These are phyloP conservation scores for Drosophila kohkoa DNA, from an alignment of 1,140 invertebrate genomes.

Conservation along the genomic window DNA sequence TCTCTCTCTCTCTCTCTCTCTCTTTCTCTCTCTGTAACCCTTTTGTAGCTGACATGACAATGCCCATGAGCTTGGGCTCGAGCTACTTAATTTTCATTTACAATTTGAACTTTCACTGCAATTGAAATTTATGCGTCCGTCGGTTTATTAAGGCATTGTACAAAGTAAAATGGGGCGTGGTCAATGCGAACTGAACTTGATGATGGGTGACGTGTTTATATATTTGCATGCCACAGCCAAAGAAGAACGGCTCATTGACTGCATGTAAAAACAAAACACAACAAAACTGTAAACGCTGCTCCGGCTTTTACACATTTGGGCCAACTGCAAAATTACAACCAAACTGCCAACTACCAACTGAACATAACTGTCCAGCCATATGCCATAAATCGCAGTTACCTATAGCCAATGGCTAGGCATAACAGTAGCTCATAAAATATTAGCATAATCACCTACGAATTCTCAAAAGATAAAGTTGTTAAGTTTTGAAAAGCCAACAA, in stretches of 20 bases:
- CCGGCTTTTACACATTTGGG: conserved; percentile 64
- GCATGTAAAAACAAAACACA: not conserved
- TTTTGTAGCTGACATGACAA: conserved; percentile 32
- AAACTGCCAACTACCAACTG: conserved; percentile 8
- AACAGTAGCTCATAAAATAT: conserved; percentile 78
- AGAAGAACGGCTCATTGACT: conserved; percentile 29
- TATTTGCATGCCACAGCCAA: conserved; percentile 50
- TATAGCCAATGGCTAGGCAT: conserved; percentile 48
- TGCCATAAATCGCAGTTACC: conserved; percentile 44
- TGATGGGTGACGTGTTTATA: conserved; percentile 64
- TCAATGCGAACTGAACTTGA: conserved; percentile 40
- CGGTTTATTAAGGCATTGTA: conserved; percentile 41
- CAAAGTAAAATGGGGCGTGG: conserved; percentile 15
- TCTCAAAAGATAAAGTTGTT: conserved; percentile 47
- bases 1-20: too few relatives aligned
- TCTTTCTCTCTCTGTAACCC: not conserved
- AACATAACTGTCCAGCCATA: conserved; percentile 27
- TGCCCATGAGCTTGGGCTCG: conserved; percentile 37
- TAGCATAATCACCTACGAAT: conserved; percentile 72
- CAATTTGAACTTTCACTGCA: conserved; percentile 75
- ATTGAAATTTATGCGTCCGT: conserved; percentile 69
- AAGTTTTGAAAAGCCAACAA: conserved; percentile 18
- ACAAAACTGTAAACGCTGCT: conserved; percentile 46
- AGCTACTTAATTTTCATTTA: conserved; percentile 53
- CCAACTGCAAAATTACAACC: conserved; percentile 41